A percentile compares a stretch with the other conserved stretches of the same genome.
Evolutionary conservation across 1,140 invertebrate species (phyloP).

Genomic region (Pseudomyrmex cubaensis): DNA sequence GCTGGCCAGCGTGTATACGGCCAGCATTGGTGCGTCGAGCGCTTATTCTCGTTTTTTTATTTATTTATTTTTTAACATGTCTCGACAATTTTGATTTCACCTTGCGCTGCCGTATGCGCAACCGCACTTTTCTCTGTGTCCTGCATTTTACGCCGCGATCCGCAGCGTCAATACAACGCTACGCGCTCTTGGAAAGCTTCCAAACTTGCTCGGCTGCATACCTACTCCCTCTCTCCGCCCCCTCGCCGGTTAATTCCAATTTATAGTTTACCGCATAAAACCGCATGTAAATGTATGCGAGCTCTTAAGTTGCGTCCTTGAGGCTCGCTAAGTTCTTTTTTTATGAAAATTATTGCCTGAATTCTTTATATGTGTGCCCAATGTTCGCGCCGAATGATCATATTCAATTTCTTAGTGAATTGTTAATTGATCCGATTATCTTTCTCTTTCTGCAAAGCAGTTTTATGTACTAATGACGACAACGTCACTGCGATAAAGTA

Average conservation of each 20-base stretch:
- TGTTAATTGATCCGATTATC: slow-evolving; percentile 45
- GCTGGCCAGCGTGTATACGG: too few relatives aligned
- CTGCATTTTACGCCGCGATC: slow-evolving; percentile 43
- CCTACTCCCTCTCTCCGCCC: neutral
- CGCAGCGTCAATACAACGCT: slow-evolving; percentile 43
- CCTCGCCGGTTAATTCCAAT: slow-evolving; percentile 47
- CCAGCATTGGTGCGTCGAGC: neutral
- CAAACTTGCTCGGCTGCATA: slow-evolving; percentile 42
- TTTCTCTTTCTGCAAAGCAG: neutral
- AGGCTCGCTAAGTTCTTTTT: neutral
- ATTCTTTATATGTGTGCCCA: neutral
- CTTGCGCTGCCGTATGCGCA: slow-evolving; percentile 25
- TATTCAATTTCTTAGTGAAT: neutral
- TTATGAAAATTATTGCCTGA: slow-evolving; percentile 13
- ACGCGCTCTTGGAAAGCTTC: slow-evolving; percentile 38
- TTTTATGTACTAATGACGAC: slow-evolving; percentile 14
- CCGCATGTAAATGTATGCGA: slow-evolving; percentile 27
- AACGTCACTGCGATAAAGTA: slow-evolving; percentile 37
- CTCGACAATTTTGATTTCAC: slow-evolving; percentile 39
- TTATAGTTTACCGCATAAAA: slow-evolving; percentile 52
- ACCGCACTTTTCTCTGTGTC: slow-evolving; percentile 20
- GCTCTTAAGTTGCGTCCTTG: slow-evolving; percentile 16
- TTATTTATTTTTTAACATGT: slow-evolving; percentile 41
- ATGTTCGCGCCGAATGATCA: neutral
- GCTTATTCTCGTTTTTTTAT: slow-evolving; percentile 1